These are phyloP conservation scores for Diarsia dahlii DNA, from an alignment of 2,888 invertebrate species.

Conservation along the genomic window DNA sequence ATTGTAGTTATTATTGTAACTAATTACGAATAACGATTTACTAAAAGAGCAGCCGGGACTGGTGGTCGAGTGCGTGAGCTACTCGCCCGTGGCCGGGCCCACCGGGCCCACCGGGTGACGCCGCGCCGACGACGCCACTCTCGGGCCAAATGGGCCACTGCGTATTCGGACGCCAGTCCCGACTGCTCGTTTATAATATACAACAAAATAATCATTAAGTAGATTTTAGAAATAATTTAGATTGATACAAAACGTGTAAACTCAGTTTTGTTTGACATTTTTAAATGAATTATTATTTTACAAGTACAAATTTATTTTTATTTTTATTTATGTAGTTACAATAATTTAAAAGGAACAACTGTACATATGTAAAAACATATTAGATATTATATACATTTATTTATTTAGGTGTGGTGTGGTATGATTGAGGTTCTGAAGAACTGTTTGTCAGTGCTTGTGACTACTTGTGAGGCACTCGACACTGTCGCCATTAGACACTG, in stretches of 20 bases:
- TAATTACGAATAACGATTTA: conserved; percentile 86
- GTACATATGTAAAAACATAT: conserved; percentile 90
- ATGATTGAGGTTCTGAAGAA: conserved; percentile 83
- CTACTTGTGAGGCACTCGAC: conserved; percentile 78
- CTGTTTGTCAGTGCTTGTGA: conserved; percentile 78
- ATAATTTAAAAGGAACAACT: conserved; percentile 84
- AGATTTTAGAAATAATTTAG: conserved; percentile 85
- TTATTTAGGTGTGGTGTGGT: conserved; percentile 87
- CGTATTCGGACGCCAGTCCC: conserved; percentile 70
- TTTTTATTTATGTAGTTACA: conserved; percentile 84
- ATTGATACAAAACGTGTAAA: conserved; percentile 79
- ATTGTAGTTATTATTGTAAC: conserved; percentile 89
- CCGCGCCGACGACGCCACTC: background rate
- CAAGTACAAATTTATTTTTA: conserved; percentile 88
- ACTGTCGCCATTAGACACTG: conserved; percentile 73
- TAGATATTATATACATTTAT: conserved; percentile 89
- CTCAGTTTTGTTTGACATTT: conserved; percentile 81
- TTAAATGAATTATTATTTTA: conserved; percentile 80
- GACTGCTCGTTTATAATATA: conserved; percentile 79
- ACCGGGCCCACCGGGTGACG: background rate
- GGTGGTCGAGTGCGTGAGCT: conserved; percentile 64
- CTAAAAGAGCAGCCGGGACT: conserved; percentile 75
- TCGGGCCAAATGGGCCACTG: conserved; percentile 10
- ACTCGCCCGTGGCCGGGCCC: background rate
- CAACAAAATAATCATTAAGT: conserved; percentile 89